Evolutionary conservation across 2,797 vertebrate species (phyloP).

Genomic region (Halcyon smyrnensis): DNA sequence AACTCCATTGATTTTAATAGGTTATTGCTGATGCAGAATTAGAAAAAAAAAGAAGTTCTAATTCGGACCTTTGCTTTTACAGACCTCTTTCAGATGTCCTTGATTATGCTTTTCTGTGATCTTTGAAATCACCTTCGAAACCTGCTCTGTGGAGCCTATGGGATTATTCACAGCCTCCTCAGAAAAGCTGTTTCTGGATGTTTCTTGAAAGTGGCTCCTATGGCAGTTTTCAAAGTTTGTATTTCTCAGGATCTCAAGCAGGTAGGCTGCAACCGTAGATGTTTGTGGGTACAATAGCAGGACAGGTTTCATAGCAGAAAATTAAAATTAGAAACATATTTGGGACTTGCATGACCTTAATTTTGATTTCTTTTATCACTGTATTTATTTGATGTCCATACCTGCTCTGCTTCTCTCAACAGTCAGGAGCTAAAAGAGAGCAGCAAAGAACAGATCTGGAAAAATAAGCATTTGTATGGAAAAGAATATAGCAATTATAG

Average conservation of each 20-base stretch:
- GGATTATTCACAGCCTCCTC: not conserved
- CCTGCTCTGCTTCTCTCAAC: not conserved
- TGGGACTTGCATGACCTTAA: not conserved
- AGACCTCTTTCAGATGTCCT: not conserved
- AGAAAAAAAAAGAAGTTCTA: not conserved
- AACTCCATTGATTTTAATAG: conserved; percentile 13
- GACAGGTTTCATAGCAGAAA: not conserved
- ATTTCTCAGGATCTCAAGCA: not conserved
- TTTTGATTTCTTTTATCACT: not conserved
- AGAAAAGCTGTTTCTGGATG: not conserved
- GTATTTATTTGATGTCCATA: not conserved
- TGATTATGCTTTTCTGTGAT: not conserved
- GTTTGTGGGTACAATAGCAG: not conserved
- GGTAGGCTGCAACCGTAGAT: not conserved
- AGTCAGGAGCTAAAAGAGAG: not conserved
- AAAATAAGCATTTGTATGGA: not conserved
- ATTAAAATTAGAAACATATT: not conserved
- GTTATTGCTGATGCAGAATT: not conserved
- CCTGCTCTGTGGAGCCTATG: not conserved
- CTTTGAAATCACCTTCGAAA: not conserved
- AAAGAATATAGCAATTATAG: not conserved
- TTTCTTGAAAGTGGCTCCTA: not conserved
- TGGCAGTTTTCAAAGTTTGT: not conserved
- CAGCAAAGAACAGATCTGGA: not conserved
- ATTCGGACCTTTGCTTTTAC: not conserved